These are phyloP conservation scores for Thomomys bottae DNA, from an alignment of 2,113 vertebrate genomes.

Conservation along the genomic window DNA sequence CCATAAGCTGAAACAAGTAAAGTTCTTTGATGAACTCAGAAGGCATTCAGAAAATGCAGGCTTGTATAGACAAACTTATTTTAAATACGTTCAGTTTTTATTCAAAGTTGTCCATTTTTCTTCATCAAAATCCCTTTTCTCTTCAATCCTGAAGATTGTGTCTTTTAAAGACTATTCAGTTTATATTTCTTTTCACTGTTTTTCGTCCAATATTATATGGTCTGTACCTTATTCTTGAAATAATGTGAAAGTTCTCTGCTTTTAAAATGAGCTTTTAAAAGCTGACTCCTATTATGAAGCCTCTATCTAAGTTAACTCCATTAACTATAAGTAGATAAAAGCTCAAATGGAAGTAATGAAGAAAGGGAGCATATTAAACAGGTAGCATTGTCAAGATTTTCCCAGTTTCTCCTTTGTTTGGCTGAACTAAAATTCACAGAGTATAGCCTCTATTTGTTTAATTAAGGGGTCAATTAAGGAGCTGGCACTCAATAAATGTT, in stretches of 20 bases:
- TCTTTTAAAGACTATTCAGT: constrained; percentile 31
- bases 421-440: constrained; percentile 50
- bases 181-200: constrained; percentile 25
- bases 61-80: constrained; percentile 25
- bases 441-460: constrained; percentile 2
- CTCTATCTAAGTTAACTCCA: constrained; percentile 36
- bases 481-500: constrained; percentile 45
- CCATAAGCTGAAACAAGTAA: constrained; percentile 2
- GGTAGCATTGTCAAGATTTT: constrained; percentile 15
- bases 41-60: background rate
- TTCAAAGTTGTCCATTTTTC: constrained; percentile 8
- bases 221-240: constrained; percentile 45
- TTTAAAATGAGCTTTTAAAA: constrained; percentile 39
- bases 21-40: background rate
- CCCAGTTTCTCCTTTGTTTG: constrained; percentile 30
- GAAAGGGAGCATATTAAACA: constrained; percentile 16
- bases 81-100: constrained; percentile 27
- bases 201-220: background rate
- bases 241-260: background rate
- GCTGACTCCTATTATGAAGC: constrained; percentile 39
- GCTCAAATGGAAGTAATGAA: constrained; percentile 43
- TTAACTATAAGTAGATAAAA: constrained; percentile 49
- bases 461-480: constrained; percentile 50
- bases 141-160: background rate
- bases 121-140: background rate